Conservation (phyloP, 2,888 invertebrate genomes). For the Epinotia ramella region DNA sequence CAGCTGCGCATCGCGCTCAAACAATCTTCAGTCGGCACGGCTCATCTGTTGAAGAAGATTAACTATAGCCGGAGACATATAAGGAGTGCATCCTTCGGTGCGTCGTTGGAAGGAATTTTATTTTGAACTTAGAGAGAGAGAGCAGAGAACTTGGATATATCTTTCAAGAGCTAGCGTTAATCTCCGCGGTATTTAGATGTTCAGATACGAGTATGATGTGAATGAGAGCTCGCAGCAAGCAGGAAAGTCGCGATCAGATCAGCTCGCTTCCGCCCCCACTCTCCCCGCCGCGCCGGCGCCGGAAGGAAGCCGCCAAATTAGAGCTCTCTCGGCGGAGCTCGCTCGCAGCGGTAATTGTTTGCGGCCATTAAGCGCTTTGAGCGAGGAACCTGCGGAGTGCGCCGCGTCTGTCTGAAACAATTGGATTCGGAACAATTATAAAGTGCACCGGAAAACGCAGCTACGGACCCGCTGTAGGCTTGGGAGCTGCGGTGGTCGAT, state of each 20-base stretch:
- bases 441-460: neutral
- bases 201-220: neutral
- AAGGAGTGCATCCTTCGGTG: neutral
- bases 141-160: too few relatives aligned
- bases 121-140: too few relatives aligned
- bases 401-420: constrained; percentile 29
- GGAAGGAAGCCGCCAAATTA: constrained; percentile 82
- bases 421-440: constrained; percentile 24
- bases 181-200: neutral
- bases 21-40: neutral
- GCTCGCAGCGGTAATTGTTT: constrained; percentile 74
- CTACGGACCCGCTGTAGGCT: neutral
- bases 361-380: constrained; percentile 73
- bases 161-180: neutral
- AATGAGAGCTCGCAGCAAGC: constrained; percentile 4
- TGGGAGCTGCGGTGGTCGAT: neutral
- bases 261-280: constrained; percentile 48
- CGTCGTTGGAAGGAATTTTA: neutral
- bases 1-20: neutral
- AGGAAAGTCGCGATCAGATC: constrained; percentile 62
- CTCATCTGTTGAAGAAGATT: neutral
- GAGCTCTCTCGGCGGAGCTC: constrained; percentile 61
- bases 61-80: neutral
- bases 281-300: too few relatives aligned
- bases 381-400: constrained; percentile 49